Percentiles rank a stretch among this genome's conserved stretches.
These are phyloP conservation scores for Clarias pachynema DNA, from an alignment of 2,797 vertebrate species.

Conservation along the genomic window DNA sequence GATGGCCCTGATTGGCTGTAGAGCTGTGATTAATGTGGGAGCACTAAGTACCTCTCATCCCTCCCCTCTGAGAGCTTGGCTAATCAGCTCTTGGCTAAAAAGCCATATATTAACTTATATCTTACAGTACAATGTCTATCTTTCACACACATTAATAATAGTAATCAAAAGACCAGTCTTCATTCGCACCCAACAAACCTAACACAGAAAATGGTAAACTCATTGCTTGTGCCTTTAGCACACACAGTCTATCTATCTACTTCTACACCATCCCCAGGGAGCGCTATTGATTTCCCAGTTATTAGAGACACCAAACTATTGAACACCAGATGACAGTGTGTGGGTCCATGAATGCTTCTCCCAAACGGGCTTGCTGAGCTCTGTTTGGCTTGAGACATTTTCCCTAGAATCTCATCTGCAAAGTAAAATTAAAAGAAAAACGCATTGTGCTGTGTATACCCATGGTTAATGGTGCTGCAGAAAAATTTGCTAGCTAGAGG, in stretches of 20 bases:
- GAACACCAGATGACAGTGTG: constrained; percentile 88
- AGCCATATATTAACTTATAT: neutral
- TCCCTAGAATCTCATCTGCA: constrained; percentile 71
- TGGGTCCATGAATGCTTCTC: constrained; percentile 80
- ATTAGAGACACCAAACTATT: constrained; percentile 90
- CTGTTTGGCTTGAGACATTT: constrained; percentile 77
- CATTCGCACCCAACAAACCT: constrained; percentile 6
- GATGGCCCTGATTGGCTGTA: too few species aligned
- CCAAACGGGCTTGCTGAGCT: constrained; percentile 76
- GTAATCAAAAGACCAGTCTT: constrained; percentile 43
- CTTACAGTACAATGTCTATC: neutral
- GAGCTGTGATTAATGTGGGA: too few species aligned
- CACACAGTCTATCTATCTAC: constrained; percentile 58
- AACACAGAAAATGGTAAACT: constrained; percentile 57
- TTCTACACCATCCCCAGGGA: constrained; percentile 76
- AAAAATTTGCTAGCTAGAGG: constrained; percentile 51
- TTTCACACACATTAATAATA: constrained; percentile 48
- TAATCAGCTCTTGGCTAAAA: neutral
- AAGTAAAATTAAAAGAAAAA: constrained; percentile 56
- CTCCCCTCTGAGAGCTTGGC: too few species aligned
- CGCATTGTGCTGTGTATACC: neutral
- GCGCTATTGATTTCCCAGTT: constrained; percentile 86
- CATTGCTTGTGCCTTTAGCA: constrained; percentile 50
- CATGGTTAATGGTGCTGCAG: constrained; percentile 48
- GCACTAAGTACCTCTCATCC: too few species aligned